These are phyloP conservation scores for Delphinapterus leucas DNA, from an alignment of 2,113 vertebrate genomes.

Conservation along the genomic window DNA sequence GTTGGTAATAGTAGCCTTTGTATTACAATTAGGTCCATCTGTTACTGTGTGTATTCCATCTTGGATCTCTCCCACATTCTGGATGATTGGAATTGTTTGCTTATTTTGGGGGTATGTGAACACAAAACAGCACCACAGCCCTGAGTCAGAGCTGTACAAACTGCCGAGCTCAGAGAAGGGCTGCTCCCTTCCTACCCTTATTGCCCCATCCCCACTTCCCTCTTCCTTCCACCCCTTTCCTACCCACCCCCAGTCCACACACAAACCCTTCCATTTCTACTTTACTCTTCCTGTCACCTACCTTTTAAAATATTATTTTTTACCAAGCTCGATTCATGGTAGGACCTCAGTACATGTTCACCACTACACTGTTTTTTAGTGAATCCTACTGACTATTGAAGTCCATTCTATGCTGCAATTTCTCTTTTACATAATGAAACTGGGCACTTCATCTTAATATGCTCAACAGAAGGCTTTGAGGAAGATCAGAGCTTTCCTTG, in stretches of 20 bases:
- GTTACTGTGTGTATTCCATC: background rate
- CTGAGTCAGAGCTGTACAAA: background rate
- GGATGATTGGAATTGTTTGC: background rate
- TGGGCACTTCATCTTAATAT: background rate
- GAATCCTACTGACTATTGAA: background rate
- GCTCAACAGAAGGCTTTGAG: background rate
- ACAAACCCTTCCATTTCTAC: background rate
- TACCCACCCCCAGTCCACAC: too few relatives aligned
- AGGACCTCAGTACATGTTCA: accelerated
- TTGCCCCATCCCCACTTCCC: accelerated
- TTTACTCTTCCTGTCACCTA: background rate
- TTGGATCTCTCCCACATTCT: background rate
- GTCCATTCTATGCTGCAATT: background rate
- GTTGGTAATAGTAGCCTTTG: background rate
- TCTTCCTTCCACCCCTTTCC: background rate
- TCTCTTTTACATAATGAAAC: background rate
- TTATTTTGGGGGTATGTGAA: background rate
- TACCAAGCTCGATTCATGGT: background rate
- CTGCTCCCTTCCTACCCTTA: accelerated
- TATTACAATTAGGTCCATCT: background rate
- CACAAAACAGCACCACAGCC: background rate
- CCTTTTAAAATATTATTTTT: background rate
- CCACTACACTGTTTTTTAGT: too few relatives aligned
- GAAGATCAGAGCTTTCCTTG: background rate
- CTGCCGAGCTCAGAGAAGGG: background rate